These are phyloP conservation scores for Tetanocera ferruginea DNA, from an alignment of 2,888 invertebrate genomes.

Conservation along the genomic window DNA sequence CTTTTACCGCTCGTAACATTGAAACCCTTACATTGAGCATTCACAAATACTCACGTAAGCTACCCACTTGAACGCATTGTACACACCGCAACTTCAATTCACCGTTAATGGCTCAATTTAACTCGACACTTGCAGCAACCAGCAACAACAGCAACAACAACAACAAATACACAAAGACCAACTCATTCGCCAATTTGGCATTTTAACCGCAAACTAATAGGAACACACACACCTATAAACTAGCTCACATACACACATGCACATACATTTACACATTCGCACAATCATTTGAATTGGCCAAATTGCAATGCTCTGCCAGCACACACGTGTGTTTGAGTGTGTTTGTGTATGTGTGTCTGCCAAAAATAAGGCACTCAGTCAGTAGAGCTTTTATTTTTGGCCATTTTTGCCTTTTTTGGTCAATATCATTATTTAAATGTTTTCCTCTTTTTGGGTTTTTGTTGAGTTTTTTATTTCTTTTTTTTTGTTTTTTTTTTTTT, in stretches of 20 bases:
- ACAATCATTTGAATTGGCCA: neutral
- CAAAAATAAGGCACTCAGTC: conserved; percentile 7
- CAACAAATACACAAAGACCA: neutral
- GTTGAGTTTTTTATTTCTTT: neutral
- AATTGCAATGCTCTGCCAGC: neutral
- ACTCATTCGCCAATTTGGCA: conserved; percentile 20
- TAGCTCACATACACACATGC: neutral
- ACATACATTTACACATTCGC: neutral
- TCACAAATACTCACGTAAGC: neutral
- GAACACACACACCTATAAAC: neutral
- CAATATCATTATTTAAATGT: neutral
- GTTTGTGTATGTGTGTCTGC: neutral
- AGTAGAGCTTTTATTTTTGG: neutral
- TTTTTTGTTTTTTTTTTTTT: neutral
- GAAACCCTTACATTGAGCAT: neutral
- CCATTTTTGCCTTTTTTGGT: conserved; percentile 5
- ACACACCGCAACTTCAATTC: conserved; percentile 6
- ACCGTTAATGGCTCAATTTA: conserved; percentile 25
- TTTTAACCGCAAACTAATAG: conserved; percentile 29
- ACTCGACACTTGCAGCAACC: conserved; percentile 13
- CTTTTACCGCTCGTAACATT: neutral
- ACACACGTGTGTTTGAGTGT: neutral
- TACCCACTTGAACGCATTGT: neutral
- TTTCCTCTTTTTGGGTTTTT: neutral
- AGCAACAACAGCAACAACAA: neutral